phyloP scores from a whole-genome alignment of 2,888 invertebrate genomes.

The Drosophila suboccidentalis region DNA sequence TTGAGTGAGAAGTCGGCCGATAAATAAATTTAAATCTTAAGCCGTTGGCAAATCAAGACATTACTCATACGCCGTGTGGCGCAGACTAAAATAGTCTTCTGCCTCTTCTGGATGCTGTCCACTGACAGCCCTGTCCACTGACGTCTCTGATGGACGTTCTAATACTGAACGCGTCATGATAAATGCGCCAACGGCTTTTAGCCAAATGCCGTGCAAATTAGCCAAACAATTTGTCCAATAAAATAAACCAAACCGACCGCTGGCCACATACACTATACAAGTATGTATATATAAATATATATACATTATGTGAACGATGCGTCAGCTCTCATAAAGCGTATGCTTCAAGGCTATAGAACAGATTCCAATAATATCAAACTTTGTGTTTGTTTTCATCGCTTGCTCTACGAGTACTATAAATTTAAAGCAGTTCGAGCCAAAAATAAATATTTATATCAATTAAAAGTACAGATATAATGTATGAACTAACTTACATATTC shows the following conservation, averaged over 20 bases:
- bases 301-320: slow-evolving; percentile 19
- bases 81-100: slow-evolving; percentile 59
- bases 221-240: slow-evolving; percentile 71
- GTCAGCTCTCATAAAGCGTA: slow-evolving; percentile 48
- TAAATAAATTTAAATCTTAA: slow-evolving; percentile 72
- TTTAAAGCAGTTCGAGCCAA: slow-evolving; percentile 1
- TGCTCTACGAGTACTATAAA: background rate
- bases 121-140: slow-evolving; percentile 14
- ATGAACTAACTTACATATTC: background rate
- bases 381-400: slow-evolving; percentile 14
- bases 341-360: slow-evolving; percentile 41
- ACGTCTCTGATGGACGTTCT: slow-evolving; percentile 32
- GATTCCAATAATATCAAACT: slow-evolving; percentile 12
- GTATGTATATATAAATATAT: background rate
- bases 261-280: background rate
- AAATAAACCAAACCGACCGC: slow-evolving; percentile 42
- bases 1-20: slow-evolving; percentile 36
- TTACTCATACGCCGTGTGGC: slow-evolving; percentile 77
- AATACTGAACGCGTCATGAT: slow-evolving; percentile 60
- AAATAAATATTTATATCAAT: slow-evolving; percentile 27
- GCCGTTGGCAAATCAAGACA: slow-evolving; percentile 76
- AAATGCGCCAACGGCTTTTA: slow-evolving; percentile 68
- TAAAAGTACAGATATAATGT: slow-evolving; percentile 16
- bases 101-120: slow-evolving; percentile 3
- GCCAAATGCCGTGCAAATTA: slow-evolving; percentile 71